Conservation (phyloP, 2,113 vertebrate genomes). For the Alethe castanea region DNA sequence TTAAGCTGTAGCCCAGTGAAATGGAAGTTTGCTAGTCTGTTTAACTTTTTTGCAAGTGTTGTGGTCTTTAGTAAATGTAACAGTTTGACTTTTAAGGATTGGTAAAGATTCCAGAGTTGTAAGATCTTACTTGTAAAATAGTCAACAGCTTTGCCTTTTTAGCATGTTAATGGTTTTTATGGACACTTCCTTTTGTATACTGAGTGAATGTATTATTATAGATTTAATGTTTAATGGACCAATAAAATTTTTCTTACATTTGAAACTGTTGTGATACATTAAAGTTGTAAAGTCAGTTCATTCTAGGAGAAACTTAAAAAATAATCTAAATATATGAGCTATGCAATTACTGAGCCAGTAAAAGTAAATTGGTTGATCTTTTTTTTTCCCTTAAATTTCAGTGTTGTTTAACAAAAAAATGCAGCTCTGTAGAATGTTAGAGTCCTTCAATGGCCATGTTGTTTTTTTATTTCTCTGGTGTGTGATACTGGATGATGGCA, state of each 20-base stretch:
- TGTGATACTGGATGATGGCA: fast-evolving
- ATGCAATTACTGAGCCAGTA: background rate
- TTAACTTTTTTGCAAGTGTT: conserved; percentile 29
- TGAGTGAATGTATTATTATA: conserved; percentile 48
- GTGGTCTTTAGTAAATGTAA: conserved; percentile 52
- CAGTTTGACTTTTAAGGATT: conserved; percentile 26
- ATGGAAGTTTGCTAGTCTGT: conserved; percentile 40
- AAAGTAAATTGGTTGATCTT: background rate
- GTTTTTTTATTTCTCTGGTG: background rate
- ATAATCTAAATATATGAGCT: background rate
- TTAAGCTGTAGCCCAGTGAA: conserved; percentile 48
- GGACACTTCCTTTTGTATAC: conserved; percentile 55
- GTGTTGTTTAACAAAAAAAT: background rate
- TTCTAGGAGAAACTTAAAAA: background rate
- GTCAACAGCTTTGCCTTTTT: conserved; percentile 34
- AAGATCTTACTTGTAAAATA: background rate
- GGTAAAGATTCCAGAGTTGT: conserved; percentile 36
- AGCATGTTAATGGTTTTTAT: conserved; percentile 55
- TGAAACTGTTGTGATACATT: conserved; percentile 12
- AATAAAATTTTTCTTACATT: conserved; percentile 68
- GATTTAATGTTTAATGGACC: conserved; percentile 54
- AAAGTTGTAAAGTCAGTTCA: background rate
- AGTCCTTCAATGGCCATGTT: background rate
- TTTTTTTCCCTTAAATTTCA: background rate
- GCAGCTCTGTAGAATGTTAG: background rate